A percentile compares a stretch with the other conserved stretches of the same genome.
Evolutionary conservation across 2,113 vertebrate genomes (phyloP).

Genomic region (Sebastes fasciatus): DNA sequence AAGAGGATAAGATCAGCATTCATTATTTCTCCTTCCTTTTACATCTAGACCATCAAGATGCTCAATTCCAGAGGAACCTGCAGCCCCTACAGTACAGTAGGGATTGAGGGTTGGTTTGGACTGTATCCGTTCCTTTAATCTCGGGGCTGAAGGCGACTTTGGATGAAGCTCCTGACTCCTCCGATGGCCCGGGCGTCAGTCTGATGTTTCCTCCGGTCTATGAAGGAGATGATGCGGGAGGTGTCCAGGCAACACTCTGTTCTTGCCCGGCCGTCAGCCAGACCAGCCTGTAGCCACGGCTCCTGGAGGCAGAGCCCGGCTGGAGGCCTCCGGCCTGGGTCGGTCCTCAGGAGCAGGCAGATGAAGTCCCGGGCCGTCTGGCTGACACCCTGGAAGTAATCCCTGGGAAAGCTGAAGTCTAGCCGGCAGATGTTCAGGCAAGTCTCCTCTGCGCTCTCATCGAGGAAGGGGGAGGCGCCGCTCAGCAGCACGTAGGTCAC

Average conservation of each 20-base stretch:
- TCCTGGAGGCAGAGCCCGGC: constrained; percentile 93
- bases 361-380: constrained; percentile 95
- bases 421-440: constrained; percentile 99
- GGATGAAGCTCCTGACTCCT: constrained; percentile 93
- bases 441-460: constrained; percentile 97
- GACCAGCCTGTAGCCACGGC: constrained; percentile 91
- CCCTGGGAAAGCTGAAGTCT: constrained; percentile 98
- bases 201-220: constrained; percentile 98
- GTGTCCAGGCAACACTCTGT: constrained; percentile 90
- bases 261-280: constrained; percentile 64
- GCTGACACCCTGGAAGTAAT: constrained; percentile 97
- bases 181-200: constrained; percentile 94
- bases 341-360: constrained; percentile 90
- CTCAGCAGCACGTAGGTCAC: constrained; percentile 97
- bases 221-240: constrained; percentile 95
- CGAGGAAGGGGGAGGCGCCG: constrained; percentile 97
- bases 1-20: constrained; percentile 93
- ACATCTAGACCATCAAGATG: constrained; percentile 8
- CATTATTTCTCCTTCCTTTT: constrained; percentile 36
- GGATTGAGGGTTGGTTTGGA: not conserved
- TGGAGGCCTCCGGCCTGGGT: constrained; percentile 89
- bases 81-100: constrained; percentile 8
- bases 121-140: constrained; percentile 73
- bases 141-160: constrained; percentile 92
- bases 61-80: constrained; percentile 27